phyloP scores from a whole-genome alignment of 2,113 vertebrate genomes.

The Protobothrops mucrosquamatus region DNA sequence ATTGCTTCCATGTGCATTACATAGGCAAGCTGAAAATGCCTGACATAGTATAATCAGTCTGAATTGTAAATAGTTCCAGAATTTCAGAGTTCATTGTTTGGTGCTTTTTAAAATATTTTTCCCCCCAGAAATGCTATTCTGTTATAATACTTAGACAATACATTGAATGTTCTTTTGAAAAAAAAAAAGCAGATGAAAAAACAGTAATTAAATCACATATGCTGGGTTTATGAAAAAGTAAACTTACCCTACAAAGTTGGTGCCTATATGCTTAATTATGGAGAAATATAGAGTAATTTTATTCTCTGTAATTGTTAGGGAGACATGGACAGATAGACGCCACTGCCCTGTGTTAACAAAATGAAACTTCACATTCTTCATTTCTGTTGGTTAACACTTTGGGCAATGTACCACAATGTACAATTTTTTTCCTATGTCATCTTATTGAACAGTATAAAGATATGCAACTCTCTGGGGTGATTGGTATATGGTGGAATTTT shows the following conservation, averaged over 20 bases:
- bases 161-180: background rate
- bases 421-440: conserved; percentile 22
- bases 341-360: background rate
- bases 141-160: background rate
- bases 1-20: background rate
- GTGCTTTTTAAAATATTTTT: conserved; percentile 2
- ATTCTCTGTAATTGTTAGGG: background rate
- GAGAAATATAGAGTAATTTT: background rate
- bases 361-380: background rate
- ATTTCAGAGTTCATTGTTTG: background rate
- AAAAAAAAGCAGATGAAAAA: conserved; percentile 13
- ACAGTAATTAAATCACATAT: conserved; percentile 23
- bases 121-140: background rate
- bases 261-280: conserved; percentile 10
- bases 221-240: background rate
- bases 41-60: background rate
- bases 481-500: background rate
- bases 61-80: background rate
- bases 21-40: background rate
- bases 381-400: conserved; percentile 35
- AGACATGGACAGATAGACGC: background rate
- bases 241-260: background rate
- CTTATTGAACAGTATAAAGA: background rate
- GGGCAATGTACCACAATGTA: conserved; percentile 2
- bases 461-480: background rate